Percentiles rank a stretch among this genome's conserved stretches.
phyloP scores from a whole-genome alignment of 2,888 invertebrate genomes.

The Ophioninae sp. region DNA sequence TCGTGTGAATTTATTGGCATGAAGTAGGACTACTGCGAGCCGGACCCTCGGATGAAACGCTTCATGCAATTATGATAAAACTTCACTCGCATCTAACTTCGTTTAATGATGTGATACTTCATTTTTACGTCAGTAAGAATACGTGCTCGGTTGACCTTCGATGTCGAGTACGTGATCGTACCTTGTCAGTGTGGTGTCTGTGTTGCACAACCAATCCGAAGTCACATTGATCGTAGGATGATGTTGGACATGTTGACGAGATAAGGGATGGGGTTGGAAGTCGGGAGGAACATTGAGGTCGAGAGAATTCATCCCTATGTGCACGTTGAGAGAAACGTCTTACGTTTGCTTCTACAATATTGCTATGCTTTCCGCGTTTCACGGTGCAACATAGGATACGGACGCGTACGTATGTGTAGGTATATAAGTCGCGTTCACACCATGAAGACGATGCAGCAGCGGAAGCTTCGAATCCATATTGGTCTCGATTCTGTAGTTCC shows the following conservation, averaged over 20 bases:
- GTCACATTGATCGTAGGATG: conserved; percentile 25
- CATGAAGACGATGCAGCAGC: conserved; percentile 34
- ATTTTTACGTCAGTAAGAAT: neutral
- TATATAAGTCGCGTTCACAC: conserved; percentile 1
- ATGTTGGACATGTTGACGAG: conserved; percentile 47
- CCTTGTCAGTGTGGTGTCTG: neutral
- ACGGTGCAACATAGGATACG: conserved; percentile 31
- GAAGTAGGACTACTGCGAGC: no score
- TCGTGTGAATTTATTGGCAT: no score
- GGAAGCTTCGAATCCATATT: conserved; percentile 3
- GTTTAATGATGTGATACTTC: no score
- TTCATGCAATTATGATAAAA: no score
- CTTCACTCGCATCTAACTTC: no score
- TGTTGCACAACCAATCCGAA: conserved; percentile 1
- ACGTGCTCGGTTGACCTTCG: neutral
- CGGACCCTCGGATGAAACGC: no score
- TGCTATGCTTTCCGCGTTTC: conserved; percentile 33
- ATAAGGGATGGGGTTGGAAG: conserved; percentile 32
- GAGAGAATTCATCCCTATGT: conserved; percentile 37
- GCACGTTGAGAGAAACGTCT: conserved; percentile 58
- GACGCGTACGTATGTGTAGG: neutral
- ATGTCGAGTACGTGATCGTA: neutral
- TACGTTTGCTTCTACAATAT: conserved; percentile 58
- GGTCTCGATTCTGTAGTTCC: neutral
- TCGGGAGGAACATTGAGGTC: conserved; percentile 50